Base-by-base conservation (phyloP, 1,140 invertebrate species). In the Daktulosphaira vitifoliae region DNA sequence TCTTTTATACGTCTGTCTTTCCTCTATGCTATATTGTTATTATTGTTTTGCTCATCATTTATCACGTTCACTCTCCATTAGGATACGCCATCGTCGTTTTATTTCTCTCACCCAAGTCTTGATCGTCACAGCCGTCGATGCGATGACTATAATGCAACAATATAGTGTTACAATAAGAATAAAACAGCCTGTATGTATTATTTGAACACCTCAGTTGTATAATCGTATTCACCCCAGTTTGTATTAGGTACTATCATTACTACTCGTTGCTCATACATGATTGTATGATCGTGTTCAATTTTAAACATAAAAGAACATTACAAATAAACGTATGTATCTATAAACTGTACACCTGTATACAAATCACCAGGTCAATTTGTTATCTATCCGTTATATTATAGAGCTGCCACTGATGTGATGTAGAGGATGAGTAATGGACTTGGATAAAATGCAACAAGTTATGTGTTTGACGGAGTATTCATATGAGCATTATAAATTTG, bases 51-150 rank as follows among this genome's bases (percentile, higher is more conserved):
- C 54, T 59, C 39, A 26, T 59, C 54, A 44, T 59, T 59, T 59
- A 59, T 59, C 54, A 59, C 53, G 53, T 44, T 11, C 29, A 33
- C 11, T 33, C 29, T 33, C 29, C 29, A 33, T 33, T 33, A 33
- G 5, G 11, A 33, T 33, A 33, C 26, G 49, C n/a, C 49, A n/a
- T 23, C 52, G 53, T 44, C 39, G 38, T 59, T 59, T 59, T 44
- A 44, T 59, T 44, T 59, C 54, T 59, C 54, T 59, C 54, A 59
- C 54, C 54, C n/a, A n/a, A n/a, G n/a, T n/a, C n/a, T n/a, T 46
- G 54, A 44, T n/a, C 54, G 39, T 39, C 38, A n/a, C n/a, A n/a
- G n/a, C n/a, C n/a, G 37, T 59, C 22, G 33, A 44, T 18, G 50
- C 33, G 13, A 20, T 11, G 29, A 33, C 29, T 33, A 11, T 5